Conservation (phyloP, 2,888 invertebrate genomes). For the Heliconius charithonia region DNA sequence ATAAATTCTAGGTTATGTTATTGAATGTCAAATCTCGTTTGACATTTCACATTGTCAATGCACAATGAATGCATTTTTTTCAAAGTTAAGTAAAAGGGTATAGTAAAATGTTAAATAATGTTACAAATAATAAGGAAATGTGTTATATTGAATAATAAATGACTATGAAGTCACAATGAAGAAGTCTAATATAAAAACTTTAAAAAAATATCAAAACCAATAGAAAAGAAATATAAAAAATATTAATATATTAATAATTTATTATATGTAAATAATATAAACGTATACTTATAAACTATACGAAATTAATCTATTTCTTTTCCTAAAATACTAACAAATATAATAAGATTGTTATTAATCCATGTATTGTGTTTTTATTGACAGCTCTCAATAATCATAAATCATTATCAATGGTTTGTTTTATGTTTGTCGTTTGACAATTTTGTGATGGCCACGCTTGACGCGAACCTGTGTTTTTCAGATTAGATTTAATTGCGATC, state of each 20-base stretch:
- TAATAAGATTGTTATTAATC: not conserved
- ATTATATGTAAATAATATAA: not conserved
- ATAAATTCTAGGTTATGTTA: slow-evolving; percentile 41
- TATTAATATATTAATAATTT: not conserved
- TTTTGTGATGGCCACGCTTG: slow-evolving; percentile 51
- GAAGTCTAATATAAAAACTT: not conserved
- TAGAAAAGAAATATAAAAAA: not conserved
- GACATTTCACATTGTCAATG: not conserved
- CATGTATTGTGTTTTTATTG: slow-evolving; percentile 25
- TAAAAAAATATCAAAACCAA: not conserved
- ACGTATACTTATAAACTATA: not conserved
- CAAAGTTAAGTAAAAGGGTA: not conserved
- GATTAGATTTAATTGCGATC: slow-evolving; percentile 54
- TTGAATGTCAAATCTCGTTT: slow-evolving; percentile 34
- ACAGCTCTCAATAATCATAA: slow-evolving; percentile 32
- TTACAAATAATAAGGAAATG: not conserved
- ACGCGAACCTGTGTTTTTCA: slow-evolving; percentile 43
- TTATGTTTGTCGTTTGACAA: slow-evolving; percentile 37
- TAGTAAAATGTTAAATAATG: not conserved
- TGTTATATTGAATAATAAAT: not conserved
- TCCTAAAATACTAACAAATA: not conserved
- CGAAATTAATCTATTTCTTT: not conserved
- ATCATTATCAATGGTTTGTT: slow-evolving; percentile 36
- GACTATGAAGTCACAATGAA: not conserved
- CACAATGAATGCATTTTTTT: not conserved